Evolutionary conservation across 1,140 invertebrate genomes (phyloP).

Genomic region (Heliconius hermathena): DNA sequence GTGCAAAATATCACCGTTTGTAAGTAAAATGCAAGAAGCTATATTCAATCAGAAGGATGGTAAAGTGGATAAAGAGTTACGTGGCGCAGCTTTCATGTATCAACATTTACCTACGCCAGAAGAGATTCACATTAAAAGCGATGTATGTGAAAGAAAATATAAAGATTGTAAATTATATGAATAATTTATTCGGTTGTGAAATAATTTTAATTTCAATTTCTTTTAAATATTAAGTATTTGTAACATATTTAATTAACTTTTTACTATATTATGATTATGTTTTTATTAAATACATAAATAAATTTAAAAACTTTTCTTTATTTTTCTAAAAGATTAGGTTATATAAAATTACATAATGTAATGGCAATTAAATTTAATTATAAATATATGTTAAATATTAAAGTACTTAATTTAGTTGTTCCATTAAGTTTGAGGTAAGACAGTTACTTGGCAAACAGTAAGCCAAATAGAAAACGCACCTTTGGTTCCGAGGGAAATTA

Average conservation of each 20-base stretch:
- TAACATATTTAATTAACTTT: not conserved
- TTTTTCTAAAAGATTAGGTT: too few relatives aligned
- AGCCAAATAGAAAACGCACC: not conserved
- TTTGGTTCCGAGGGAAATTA: not conserved
- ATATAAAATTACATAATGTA: too few relatives aligned
- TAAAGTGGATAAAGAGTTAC: conserved; percentile 38
- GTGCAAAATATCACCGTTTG: conserved; percentile 89
- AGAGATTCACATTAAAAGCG: conserved; percentile 84
- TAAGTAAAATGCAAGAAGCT: conserved; percentile 87
- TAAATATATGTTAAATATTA: too few relatives aligned
- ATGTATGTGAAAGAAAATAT: conserved; percentile 85
- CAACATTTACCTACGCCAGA: conserved; percentile 84
- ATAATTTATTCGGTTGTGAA: conserved; percentile 25
- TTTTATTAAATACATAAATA: not conserved
- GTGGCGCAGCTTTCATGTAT: conserved; percentile 77
- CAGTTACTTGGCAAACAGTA: too few relatives aligned
- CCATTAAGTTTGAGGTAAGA: too few relatives aligned
- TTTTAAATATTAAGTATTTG: not conserved
- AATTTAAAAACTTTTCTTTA: too few relatives aligned
- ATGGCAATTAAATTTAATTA: too few relatives aligned
- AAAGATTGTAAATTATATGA: conserved; percentile 78
- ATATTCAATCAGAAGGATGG: conserved; percentile 71
- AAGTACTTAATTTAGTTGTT: too few relatives aligned
- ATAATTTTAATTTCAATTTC: not conserved
- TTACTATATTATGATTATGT: not conserved